Evolutionary conservation across 1,140 invertebrate species (phyloP).

Genomic region (Lasioglossum albipes): DNA sequence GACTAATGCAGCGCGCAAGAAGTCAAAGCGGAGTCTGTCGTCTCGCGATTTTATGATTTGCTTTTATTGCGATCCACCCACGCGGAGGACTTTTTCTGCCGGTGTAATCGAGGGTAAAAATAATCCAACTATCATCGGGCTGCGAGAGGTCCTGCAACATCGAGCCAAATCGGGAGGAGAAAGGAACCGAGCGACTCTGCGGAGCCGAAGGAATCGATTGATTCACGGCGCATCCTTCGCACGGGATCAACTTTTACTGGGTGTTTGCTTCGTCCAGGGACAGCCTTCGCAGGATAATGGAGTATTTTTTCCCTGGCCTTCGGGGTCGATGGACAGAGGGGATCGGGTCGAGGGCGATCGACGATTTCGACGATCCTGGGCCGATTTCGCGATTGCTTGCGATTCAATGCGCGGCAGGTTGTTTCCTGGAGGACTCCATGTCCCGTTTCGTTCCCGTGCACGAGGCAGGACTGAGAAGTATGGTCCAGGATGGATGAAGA

Average conservation of each 20-base stretch:
- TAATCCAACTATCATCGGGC: not conserved
- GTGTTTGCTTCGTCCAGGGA: not conserved
- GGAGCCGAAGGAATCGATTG: not conserved
- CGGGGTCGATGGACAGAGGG: too few species aligned
- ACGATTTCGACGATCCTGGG: too few species aligned
- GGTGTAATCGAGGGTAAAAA: not conserved
- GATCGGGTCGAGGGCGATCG: not conserved
- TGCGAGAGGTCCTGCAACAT: not conserved
- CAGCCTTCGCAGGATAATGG: not conserved
- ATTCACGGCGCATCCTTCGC: not conserved
- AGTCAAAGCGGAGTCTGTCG: not conserved
- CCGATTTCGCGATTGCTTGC: not conserved
- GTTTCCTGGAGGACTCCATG: slow-evolving; percentile 21
- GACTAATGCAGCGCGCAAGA: not conserved
- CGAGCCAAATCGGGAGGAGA: not conserved
- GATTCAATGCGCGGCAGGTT: not conserved
- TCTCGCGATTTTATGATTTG: not conserved
- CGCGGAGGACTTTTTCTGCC: not conserved
- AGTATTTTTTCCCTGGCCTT: not conserved
- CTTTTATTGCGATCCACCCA: not conserved
- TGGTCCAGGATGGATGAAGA: slow-evolving; percentile 76
- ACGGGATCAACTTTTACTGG: not conserved
- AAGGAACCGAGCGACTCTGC: not conserved
- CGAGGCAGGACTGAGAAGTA: slow-evolving; percentile 58
- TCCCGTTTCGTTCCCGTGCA: slow-evolving; percentile 25